These are phyloP conservation scores for Lathronympha strigana DNA, from an alignment of 2,888 invertebrate genomes.

Conservation along the genomic window DNA sequence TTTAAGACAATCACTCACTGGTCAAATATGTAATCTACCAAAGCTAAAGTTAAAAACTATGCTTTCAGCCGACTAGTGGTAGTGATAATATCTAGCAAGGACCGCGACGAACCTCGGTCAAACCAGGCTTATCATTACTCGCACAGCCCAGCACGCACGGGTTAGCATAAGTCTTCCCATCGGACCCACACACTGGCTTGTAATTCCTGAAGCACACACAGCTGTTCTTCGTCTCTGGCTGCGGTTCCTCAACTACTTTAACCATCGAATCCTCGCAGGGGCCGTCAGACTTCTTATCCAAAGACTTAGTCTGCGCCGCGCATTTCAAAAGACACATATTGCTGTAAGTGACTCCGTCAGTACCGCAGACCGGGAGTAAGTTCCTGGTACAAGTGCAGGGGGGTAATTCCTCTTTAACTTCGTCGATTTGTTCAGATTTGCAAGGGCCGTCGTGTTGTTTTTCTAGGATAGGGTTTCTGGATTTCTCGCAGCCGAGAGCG, in stretches of 20 bases:
- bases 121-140: constrained; percentile 41
- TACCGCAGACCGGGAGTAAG: constrained; percentile 49
- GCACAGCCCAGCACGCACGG: constrained; percentile 53
- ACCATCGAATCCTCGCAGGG: constrained; percentile 40
- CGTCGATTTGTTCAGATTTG: constrained; percentile 42
- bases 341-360: constrained; percentile 51
- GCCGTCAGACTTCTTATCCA: constrained; percentile 45
- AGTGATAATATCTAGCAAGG: constrained; percentile 34
- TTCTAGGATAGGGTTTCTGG: constrained; percentile 34
- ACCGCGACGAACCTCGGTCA: constrained; percentile 46
- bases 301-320: constrained; percentile 45
- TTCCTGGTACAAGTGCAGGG: constrained; percentile 47
- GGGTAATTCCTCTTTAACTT: constrained; percentile 42
- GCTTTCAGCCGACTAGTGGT: too few species aligned
- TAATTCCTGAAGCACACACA: constrained; percentile 45
- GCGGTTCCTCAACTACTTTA: not conserved
- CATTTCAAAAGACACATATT: constrained; percentile 55
- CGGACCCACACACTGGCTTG: constrained; percentile 87
- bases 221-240: not conserved
- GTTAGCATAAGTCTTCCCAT: constrained; percentile 87
- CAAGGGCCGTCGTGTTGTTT: constrained; percentile 43
- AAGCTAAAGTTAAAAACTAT: not conserved
- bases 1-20: not conserved
- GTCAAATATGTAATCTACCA: not conserved
- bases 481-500: constrained; percentile 46